Conservation (phyloP, 2,888 invertebrate genomes). For the Galerucella nymphaeae region DNA sequence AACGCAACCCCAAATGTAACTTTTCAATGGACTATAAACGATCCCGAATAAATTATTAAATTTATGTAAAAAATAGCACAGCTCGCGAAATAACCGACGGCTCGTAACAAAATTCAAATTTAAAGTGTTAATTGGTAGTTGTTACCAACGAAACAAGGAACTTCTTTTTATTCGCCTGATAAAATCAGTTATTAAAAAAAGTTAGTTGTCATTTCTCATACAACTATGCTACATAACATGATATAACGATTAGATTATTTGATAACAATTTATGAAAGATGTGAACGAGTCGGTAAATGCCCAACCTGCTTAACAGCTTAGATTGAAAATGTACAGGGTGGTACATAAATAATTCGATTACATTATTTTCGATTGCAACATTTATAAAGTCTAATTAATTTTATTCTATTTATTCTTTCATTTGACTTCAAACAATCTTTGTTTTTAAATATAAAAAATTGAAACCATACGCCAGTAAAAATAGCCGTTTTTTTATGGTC, state of each 20-base stretch:
- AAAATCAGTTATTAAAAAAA: constrained; percentile 33
- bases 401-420: too few species aligned
- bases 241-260: constrained; percentile 32
- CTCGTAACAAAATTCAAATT: background rate
- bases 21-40: too few species aligned
- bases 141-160: constrained; percentile 21
- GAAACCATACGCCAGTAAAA: too few species aligned
- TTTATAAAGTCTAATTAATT: too few species aligned
- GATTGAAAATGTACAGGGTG: constrained; percentile 8
- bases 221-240: constrained; percentile 32
- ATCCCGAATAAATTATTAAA: too few species aligned
- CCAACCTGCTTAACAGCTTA: constrained; percentile 8
- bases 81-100: too few species aligned
- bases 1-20: too few species aligned
- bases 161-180: constrained; percentile 26
- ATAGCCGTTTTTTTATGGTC: too few species aligned
- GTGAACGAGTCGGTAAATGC: constrained; percentile 19
- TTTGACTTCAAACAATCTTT: too few species aligned
- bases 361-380: too few species aligned
- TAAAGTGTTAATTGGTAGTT: constrained; percentile 31
- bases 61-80: too few species aligned
- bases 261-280: constrained; percentile 31
- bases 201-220: constrained; percentile 35
- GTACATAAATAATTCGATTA: background rate
- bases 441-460: too few species aligned